These are phyloP conservation scores for Holothuria scabra DNA, from an alignment of 53 echinoderm and acorn worm genomes.

Conservation along the genomic window DNA sequence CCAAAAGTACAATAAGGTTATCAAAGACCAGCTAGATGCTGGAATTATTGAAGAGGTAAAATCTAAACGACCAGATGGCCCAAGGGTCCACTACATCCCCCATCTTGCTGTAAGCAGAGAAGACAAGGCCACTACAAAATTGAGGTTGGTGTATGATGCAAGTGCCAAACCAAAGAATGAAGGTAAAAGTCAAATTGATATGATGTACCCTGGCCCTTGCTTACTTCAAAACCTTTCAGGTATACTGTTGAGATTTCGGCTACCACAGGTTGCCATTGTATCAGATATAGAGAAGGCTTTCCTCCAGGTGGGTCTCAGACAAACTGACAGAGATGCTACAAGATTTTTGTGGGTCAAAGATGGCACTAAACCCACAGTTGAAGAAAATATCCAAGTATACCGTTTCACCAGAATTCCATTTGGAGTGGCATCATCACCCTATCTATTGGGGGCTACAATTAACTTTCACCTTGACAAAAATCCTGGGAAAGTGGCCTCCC, in stretches of 20 bases:
- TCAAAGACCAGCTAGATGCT: background rate
- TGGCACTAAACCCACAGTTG: background rate
- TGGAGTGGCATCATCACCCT: slow-evolving; percentile 4
- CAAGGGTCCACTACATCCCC: slow-evolving; percentile 22
- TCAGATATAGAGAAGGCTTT: background rate
- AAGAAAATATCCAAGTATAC: background rate
- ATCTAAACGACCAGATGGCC: background rate
- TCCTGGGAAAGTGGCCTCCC: background rate
- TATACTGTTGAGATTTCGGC: background rate
- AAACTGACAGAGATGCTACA: background rate
- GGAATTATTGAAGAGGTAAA: background rate
- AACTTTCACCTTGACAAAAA: background rate
- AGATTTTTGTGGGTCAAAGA: background rate
- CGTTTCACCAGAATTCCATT: slow-evolving; percentile 13
- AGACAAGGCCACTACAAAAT: slow-evolving; percentile 16
- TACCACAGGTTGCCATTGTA: background rate
- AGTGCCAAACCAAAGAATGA: background rate
- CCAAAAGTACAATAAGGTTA: slow-evolving; percentile 9
- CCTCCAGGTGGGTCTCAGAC: background rate
- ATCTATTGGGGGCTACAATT: background rate
- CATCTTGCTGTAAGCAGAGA: slow-evolving; percentile 6
- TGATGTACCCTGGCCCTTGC: background rate
- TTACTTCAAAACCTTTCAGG: background rate
- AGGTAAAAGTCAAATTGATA: background rate
- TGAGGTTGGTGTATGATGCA: slow-evolving; percentile 9